A percentile compares a stretch with the other conserved stretches of the same genome.
These are phyloP conservation scores for Thunnus albacares DNA, from an alignment of 2,797 vertebrate species.

Conservation along the genomic window DNA sequence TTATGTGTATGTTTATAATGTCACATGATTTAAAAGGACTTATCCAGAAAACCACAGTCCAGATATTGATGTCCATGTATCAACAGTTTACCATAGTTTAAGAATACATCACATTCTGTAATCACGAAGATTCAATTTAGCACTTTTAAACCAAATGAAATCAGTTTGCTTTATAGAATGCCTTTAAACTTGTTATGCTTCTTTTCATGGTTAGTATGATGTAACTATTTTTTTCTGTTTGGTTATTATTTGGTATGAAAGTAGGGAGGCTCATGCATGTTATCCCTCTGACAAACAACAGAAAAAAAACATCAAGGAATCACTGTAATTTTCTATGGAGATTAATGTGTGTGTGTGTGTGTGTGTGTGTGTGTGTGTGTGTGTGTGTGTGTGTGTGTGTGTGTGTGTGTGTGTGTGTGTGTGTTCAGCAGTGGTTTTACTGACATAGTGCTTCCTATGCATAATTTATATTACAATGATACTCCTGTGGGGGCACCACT, in stretches of 20 bases:
- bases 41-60: slow-evolving; percentile 1
- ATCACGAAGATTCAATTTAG: slow-evolving; percentile 3
- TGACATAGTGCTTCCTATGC: slow-evolving; percentile 47
- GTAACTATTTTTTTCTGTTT: not conserved
- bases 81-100: slow-evolving; percentile 9
- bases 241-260: not conserved
- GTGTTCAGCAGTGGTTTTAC: slow-evolving; percentile 27
- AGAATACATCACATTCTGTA: slow-evolving; percentile 6
- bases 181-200: slow-evolving; percentile 1
- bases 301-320: not conserved
- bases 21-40: slow-evolving; percentile 16
- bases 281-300: slow-evolving; percentile 1
- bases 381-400: too few relatives aligned
- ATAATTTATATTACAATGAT: slow-evolving; percentile 57
- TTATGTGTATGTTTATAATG: slow-evolving; percentile 2
- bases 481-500: not conserved
- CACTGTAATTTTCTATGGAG: not conserved
- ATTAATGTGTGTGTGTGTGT: not conserved
- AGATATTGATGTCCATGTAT: slow-evolving; percentile 4
- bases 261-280: not conserved
- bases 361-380: too few relatives aligned
- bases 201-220: not conserved
- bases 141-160: slow-evolving; percentile 6
- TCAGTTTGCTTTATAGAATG: slow-evolving; percentile 7
- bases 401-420: too few relatives aligned